Evolutionary conservation across 2,888 invertebrate species (phyloP).

Genomic region (Cenopis cana): DNA sequence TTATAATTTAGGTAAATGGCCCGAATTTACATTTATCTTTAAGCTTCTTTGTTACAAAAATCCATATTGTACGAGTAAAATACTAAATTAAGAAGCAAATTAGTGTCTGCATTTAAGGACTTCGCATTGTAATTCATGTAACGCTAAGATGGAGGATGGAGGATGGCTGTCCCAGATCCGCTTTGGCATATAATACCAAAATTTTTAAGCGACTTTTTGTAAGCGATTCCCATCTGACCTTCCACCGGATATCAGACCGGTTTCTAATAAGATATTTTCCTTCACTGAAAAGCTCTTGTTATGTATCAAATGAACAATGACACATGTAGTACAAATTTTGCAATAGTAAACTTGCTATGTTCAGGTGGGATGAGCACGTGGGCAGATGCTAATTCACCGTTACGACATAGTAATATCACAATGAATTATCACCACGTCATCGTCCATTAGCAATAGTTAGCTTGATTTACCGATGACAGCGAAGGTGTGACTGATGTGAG

Average conservation of each 20-base stretch:
- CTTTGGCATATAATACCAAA: too few relatives aligned
- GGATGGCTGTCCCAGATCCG: too few relatives aligned
- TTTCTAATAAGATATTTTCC: too few relatives aligned
- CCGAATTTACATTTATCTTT: constrained; percentile 14
- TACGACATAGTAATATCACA: constrained; percentile 36
- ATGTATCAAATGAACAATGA: constrained; percentile 4
- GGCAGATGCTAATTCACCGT: constrained; percentile 48
- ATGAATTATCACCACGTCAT: constrained; percentile 39
- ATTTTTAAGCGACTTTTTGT: too few relatives aligned
- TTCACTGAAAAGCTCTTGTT: too few relatives aligned
- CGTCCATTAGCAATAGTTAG: constrained; percentile 31
- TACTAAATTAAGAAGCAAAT: background rate
- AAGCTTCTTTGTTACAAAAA: background rate
- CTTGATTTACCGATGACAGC: constrained; percentile 41
- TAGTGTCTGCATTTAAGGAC: too few relatives aligned
- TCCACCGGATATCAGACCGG: too few relatives aligned
- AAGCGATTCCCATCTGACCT: too few relatives aligned
- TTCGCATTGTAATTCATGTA: too few relatives aligned
- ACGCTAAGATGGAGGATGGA: too few relatives aligned
- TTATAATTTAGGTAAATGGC: background rate
- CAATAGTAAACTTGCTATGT: constrained; percentile 30
- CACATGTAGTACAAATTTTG: constrained; percentile 33
- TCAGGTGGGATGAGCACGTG: constrained; percentile 44
- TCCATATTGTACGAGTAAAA: constrained; percentile 4
- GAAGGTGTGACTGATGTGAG: constrained; percentile 28